phyloP scores from a whole-genome alignment of 2,113 vertebrate genomes.

The Meriones unguiculatus region DNA sequence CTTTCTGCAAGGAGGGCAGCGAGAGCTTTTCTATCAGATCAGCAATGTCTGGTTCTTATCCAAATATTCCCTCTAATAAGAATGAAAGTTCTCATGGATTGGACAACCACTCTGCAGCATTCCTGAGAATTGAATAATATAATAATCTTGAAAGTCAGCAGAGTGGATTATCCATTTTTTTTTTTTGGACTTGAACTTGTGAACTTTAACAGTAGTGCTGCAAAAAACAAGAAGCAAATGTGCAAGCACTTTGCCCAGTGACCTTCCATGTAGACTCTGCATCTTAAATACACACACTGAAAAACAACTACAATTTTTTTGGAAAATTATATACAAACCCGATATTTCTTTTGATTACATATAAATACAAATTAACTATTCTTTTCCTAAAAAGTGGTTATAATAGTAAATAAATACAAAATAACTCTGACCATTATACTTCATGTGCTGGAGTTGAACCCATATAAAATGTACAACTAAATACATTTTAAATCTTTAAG shows the following conservation, averaged over 20 bases:
- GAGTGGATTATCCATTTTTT: conserved; percentile 91
- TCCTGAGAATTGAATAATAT: conserved; percentile 93
- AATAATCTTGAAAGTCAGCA: conserved; percentile 92
- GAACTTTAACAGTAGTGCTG: conserved; percentile 92
- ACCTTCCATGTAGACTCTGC: conserved; percentile 90
- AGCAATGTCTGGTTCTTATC: conserved; percentile 87
- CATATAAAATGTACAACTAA: conserved; percentile 99
- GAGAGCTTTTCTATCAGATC: conserved; percentile 83
- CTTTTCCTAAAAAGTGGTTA: conserved; percentile 99
- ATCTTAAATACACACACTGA: conserved; percentile 92
- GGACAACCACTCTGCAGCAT: conserved; percentile 90
- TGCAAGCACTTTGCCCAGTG: conserved; percentile 90
- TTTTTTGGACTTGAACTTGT: conserved; percentile 89
- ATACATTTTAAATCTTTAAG: conserved; percentile 98
- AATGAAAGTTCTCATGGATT: conserved; percentile 87
- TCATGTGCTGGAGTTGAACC: conserved; percentile 99
- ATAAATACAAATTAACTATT: conserved; percentile 99
- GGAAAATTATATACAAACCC: conserved; percentile 94
- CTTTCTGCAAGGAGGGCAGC: conserved; percentile 78
- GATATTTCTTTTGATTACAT: conserved; percentile 95
- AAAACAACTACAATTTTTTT: conserved; percentile 87
- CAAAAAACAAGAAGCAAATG: conserved; percentile 91
- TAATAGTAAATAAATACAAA: conserved; percentile 99
- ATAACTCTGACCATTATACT: conserved; percentile 99
- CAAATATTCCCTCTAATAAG: conserved; percentile 87